Base-by-base conservation (phyloP, 2,888 invertebrate species). In the Camptogramma bilineatum region DNA sequence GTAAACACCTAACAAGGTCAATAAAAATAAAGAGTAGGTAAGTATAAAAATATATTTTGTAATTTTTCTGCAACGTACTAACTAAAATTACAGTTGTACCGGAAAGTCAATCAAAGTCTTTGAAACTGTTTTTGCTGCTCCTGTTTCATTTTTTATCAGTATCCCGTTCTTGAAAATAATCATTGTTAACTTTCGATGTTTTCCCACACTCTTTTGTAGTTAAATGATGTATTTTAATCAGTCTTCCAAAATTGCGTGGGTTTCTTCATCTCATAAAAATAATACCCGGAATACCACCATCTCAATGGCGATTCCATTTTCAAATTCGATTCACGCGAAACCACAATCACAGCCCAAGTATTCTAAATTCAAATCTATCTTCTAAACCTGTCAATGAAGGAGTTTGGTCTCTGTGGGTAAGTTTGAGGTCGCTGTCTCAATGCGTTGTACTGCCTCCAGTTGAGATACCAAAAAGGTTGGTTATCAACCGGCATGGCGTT, bases 381-480 rank as follows among this genome's bases (percentile, higher is more conserved):
- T n/a, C 57, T 55, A 0, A 56, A 18, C 34, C 68, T 57, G 10
- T 69, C 71, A 28, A 80, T 67, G 51, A 88, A 89, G 21, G 66
- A 62, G 63, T 83, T 89, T 0, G 74, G 81, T 47, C 82, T 84
- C 54, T 76, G 79, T 1, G 84, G 85, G 68, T 83, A 90, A n/a
- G 80, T 83, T 58, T 87, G 82, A 0, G 88, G 86, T 0, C 79
- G 73, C 28, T 81, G 83, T 31, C 94, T 91, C 5, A 94, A 85
- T 0, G 86, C 91, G 68, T 96, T 94, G 50, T 96, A 95, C 0
- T 94, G 94, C 55, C 93, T 88, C 73, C 94, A 94, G 78, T 96
- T 96, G 18, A 96, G 68, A 61, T 94, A 94, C 96, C 96, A 96
- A 80, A 95, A 96, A 0, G 96, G 96, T 73, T 93, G 92, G 44